Conservation (phyloP, 2,113 vertebrate genomes). For the Argyrosomus japonicus region DNA sequence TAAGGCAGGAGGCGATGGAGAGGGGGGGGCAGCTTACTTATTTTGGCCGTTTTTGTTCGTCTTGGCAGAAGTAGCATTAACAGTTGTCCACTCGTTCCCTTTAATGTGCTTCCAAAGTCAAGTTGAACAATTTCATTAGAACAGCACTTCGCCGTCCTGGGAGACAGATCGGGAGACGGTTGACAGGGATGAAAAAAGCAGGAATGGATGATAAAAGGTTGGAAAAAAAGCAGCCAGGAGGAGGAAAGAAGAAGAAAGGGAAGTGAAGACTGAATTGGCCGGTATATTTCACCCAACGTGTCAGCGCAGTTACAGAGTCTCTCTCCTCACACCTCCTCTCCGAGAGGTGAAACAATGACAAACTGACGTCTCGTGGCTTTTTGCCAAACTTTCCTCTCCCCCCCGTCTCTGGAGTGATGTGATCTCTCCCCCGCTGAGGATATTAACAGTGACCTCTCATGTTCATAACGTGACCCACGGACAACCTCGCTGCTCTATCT, state of each 20-base stretch:
- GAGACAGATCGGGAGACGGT: conserved; percentile 57
- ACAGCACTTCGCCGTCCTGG: conserved; percentile 56
- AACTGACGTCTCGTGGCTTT: conserved; percentile 40
- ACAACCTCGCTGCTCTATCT: conserved; percentile 35
- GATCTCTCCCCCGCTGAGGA: conserved; percentile 56
- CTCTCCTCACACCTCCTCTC: conserved; percentile 16
- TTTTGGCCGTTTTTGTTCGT: conserved; percentile 53
- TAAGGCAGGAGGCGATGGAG: not conserved
- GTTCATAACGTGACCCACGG: conserved; percentile 43
- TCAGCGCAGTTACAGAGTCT: conserved; percentile 43
- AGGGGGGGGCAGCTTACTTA: conserved; percentile 35
- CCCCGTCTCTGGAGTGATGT: conserved; percentile 8
- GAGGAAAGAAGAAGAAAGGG: not conserved
- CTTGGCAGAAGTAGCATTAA: conserved; percentile 60
- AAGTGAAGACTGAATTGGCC: conserved; percentile 18
- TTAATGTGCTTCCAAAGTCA: conserved; percentile 79
- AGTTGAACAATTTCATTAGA: conserved; percentile 77
- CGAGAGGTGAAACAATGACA: conserved; percentile 51
- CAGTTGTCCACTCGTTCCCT: conserved; percentile 63
- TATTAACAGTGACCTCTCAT: conserved; percentile 60
- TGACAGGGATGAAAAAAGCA: conserved; percentile 44
- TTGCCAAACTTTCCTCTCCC: conserved; percentile 17
- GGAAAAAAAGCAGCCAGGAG: conserved; percentile 22
- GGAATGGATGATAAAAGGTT: conserved; percentile 54
- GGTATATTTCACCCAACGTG: conserved; percentile 53